Evolutionary conservation across 2,888 invertebrate genomes (phyloP).

Genomic region (Hirtodrosophila alboralis): DNA sequence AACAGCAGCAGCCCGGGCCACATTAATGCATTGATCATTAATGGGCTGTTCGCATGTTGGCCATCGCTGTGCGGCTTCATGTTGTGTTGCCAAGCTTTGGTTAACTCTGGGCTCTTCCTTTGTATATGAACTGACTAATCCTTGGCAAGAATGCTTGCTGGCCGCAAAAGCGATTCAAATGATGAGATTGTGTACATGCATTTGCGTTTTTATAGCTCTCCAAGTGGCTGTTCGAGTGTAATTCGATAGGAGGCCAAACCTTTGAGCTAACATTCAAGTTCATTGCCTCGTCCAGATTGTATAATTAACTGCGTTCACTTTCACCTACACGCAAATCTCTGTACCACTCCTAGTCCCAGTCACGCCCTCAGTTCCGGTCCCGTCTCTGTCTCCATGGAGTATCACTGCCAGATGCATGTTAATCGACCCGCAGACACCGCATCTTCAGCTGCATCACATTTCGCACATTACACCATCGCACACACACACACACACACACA

Average conservation of each 20-base stretch:
- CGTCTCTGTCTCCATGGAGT: constrained; percentile 8
- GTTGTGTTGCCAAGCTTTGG: constrained; percentile 3
- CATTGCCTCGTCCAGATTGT: constrained; percentile 51
- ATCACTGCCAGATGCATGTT: constrained; percentile 9
- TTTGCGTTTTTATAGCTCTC: constrained; percentile 57
- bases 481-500: background rate
- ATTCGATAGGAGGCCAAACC: constrained; percentile 19
- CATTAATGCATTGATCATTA: constrained; percentile 71
- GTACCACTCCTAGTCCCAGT: too few species aligned
- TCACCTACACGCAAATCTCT: constrained; percentile 38
- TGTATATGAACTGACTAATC: constrained; percentile 15
- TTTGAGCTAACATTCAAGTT: constrained; percentile 47
- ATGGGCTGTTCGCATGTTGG: constrained; percentile 48
- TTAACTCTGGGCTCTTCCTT: constrained; percentile 1
- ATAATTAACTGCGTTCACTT: constrained; percentile 51
- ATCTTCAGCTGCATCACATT: constrained; percentile 40
- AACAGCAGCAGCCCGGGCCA: constrained; percentile 15
- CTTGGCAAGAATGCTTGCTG: constrained; percentile 9
- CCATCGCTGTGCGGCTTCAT: constrained; percentile 42
- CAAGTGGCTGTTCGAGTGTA: constrained; percentile 9
- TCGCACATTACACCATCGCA: constrained; percentile 21
- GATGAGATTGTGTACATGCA: constrained; percentile 34
- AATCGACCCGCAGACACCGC: constrained; percentile 27
- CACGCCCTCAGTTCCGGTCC: background rate
- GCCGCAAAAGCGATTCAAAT: constrained; percentile 38